phyloP scores from a whole-genome alignment of 2,888 invertebrate species.

The Podabrus alpinus region DNA sequence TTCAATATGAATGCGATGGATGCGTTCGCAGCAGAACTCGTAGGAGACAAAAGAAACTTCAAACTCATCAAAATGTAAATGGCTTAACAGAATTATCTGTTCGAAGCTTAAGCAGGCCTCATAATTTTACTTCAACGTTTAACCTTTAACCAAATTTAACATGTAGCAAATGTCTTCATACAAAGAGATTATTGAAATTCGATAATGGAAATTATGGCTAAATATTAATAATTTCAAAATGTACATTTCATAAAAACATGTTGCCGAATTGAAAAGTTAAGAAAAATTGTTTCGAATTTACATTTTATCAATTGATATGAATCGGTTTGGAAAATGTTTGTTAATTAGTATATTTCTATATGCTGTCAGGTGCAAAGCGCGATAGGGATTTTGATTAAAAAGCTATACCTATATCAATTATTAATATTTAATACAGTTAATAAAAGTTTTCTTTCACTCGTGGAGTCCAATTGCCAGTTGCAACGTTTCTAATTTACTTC shows the following conservation, averaged over 20 bases:
- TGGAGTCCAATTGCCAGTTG: not conserved
- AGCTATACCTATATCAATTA: not conserved
- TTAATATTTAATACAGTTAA: constrained; percentile 2
- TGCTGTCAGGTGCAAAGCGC: constrained; percentile 15
- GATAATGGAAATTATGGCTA: not conserved
- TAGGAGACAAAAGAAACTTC: constrained; percentile 48
- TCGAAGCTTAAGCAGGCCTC: constrained; percentile 43
- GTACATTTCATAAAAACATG: not conserved
- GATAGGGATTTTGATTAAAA: constrained; percentile 12
- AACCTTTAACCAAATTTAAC: constrained; percentile 38
- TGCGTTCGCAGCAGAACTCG: constrained; percentile 38
- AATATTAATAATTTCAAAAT: not conserved
- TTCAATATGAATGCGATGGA: constrained; percentile 38
- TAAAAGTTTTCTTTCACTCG: constrained; percentile 8
- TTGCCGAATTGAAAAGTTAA: not conserved
- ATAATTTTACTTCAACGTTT: constrained; percentile 39
- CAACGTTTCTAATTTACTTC: constrained; percentile 5
- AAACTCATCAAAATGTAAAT: constrained; percentile 52
- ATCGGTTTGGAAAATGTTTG: not conserved
- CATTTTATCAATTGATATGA: too few species aligned
- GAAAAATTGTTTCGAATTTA: not conserved
- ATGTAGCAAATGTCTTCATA: constrained; percentile 25
- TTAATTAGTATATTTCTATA: constrained; percentile 5
- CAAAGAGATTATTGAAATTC: not conserved
- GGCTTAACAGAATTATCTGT: constrained; percentile 47